Percentiles rank a stretch among this genome's conserved stretches.
Evolutionary conservation across 2,797 vertebrate species (phyloP).

Genomic region (Poecilia picta): DNA sequence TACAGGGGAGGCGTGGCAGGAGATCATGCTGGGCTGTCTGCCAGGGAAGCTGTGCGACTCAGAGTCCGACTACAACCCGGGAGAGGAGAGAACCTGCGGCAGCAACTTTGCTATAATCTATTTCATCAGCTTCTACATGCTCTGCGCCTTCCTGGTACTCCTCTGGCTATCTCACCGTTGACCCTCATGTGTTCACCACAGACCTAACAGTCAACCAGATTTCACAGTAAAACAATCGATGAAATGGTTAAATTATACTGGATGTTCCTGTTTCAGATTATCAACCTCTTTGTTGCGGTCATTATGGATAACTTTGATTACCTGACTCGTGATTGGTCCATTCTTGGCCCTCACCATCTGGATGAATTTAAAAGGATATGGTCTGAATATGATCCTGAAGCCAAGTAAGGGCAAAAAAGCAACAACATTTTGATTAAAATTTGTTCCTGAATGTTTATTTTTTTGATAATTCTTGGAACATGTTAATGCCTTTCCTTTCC

Average conservation of each 20-base stretch:
- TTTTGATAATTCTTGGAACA: not conserved
- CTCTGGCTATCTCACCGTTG: not conserved
- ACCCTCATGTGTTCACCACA: not conserved
- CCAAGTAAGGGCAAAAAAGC: constrained; percentile 86
- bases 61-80: constrained; percentile 90
- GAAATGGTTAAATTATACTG: not conserved
- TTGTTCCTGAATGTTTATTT: not conserved
- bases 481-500: constrained; percentile 10
- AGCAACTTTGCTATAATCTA: constrained; percentile 96
- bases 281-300: constrained; percentile 98
- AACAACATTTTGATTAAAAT: not conserved
- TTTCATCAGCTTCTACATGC: constrained; percentile 99
- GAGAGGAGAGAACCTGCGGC: constrained; percentile 93
- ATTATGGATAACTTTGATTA: constrained; percentile 99
- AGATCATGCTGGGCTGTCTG: constrained; percentile 97
- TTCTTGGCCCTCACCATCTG: constrained; percentile 96
- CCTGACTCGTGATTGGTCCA: constrained; percentile 98
- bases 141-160: constrained; percentile 96
- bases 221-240: not conserved
- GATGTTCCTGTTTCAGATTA: constrained; percentile 85
- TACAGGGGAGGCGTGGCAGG: constrained; percentile 98
- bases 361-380: constrained; percentile 99
- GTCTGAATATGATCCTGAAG: constrained; percentile 99
- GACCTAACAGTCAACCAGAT: not conserved
- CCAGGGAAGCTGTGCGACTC: constrained; percentile 93